Conservation (phyloP, 2,113 vertebrate genomes). For the Pagrus major region DNA sequence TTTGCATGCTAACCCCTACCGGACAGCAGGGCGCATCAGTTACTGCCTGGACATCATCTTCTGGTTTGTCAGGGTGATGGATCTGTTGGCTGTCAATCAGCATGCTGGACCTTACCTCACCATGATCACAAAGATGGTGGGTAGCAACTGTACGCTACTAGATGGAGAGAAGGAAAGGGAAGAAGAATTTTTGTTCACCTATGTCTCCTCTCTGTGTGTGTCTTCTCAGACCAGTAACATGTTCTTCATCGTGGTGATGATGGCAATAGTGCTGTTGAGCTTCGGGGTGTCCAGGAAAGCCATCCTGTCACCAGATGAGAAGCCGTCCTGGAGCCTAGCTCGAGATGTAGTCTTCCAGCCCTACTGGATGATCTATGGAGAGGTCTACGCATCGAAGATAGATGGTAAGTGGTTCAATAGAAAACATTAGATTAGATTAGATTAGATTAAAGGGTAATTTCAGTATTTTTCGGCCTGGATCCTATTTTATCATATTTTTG, state of each 20-base stretch:
- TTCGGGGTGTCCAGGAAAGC: conserved; percentile 96
- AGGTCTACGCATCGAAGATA: conserved; percentile 94
- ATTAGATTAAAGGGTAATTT: no score
- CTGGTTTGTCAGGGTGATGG: conserved; percentile 94
- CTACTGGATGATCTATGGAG: conserved; percentile 99
- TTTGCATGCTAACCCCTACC: conserved; percentile 81
- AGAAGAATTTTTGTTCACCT: neutral
- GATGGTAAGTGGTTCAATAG: conserved; percentile 83
- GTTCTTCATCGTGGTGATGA: conserved; percentile 98
- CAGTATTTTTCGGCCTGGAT: no score
- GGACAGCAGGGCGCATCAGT: conserved; percentile 87
- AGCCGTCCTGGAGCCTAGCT: conserved; percentile 92
- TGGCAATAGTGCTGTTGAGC: conserved; percentile 96
- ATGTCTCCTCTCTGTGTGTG: neutral
- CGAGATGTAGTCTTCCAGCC: conserved; percentile 94
- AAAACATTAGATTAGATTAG: neutral
- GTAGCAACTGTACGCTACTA: conserved; percentile 51
- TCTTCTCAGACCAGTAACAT: conserved; percentile 92
- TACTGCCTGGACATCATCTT: conserved; percentile 98
- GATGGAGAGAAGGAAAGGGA: neutral
- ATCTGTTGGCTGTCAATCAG: conserved; percentile 96
- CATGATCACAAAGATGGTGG: conserved; percentile 98
- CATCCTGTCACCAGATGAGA: conserved; percentile 91
- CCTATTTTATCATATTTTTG: no score
- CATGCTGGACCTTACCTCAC: conserved; percentile 96